A percentile compares a stretch with the other conserved stretches of the same genome.
Conservation (phyloP, 2,113 vertebrate species). For the Pangasianodon hypophthalmus region DNA sequence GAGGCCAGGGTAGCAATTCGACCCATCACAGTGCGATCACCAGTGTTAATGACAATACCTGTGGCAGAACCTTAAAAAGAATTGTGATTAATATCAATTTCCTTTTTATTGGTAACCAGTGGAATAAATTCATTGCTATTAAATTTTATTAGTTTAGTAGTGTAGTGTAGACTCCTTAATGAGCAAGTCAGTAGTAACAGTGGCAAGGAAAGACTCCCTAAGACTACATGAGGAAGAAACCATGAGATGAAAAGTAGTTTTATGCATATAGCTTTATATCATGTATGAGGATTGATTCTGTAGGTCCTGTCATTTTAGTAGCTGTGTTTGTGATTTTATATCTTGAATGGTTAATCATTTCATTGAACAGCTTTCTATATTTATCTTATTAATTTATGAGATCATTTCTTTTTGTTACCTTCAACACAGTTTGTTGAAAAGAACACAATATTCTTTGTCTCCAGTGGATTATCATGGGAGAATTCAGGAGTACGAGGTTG, state of each 20-base stretch:
- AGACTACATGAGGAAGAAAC: neutral
- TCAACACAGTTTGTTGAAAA: constrained; percentile 98
- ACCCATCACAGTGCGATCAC: constrained; percentile 92
- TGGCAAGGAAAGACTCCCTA: neutral
- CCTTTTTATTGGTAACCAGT: neutral
- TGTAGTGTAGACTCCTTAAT: neutral
- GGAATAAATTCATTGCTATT: neutral
- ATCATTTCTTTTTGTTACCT: constrained; percentile 71
- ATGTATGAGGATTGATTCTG: neutral
- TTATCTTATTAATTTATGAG: neutral
- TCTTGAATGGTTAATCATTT: neutral
- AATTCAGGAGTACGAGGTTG: constrained; percentile 89
- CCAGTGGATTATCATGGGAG: constrained; percentile 89
- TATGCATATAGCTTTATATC: neutral
- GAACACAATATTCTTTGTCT: constrained; percentile 93
- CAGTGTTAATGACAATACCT: constrained; percentile 87
- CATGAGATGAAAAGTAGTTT: neutral
- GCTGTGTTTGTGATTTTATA: neutral
- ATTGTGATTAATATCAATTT: neutral
- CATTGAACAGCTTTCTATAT: neutral
- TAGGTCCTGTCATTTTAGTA: neutral
- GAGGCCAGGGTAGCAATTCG: constrained; percentile 90
- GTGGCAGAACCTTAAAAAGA: constrained; percentile 78
- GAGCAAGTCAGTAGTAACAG: neutral
- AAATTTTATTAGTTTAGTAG: neutral